These are phyloP conservation scores for Buceros bicornis DNA, from an alignment of 2,797 vertebrate species.

Conservation along the genomic window DNA sequence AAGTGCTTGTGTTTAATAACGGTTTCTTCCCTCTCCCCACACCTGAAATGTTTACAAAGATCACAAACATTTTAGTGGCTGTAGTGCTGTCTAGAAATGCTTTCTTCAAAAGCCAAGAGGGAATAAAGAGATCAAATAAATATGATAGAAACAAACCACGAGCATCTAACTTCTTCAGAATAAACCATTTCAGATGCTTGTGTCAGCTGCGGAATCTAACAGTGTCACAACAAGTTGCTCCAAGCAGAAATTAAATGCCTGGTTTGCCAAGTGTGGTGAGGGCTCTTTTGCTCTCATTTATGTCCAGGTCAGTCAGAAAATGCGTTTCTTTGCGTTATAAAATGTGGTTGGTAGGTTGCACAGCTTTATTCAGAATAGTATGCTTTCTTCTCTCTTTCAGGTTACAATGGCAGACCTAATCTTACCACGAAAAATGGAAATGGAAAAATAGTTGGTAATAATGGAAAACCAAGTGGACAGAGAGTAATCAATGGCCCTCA, in stretches of 20 bases:
- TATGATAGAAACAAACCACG: not conserved
- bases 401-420: conserved; percentile 89
- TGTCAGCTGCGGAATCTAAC: not conserved
- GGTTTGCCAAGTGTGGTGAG: not conserved
- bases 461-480: conserved; percentile 86
- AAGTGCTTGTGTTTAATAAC: not conserved
- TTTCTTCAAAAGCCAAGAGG: not conserved
- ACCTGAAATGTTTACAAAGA: not conserved
- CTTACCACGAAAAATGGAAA: conserved; percentile 80
- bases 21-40: not conserved
- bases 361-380: not conserved
- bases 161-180: not conserved
- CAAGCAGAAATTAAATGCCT: not conserved
- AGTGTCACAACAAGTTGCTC: not conserved
- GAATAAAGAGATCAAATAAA: not conserved
- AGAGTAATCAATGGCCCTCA: conserved; percentile 93
- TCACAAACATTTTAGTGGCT: not conserved
- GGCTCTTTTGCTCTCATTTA: not conserved
- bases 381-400: conserved; percentile 75
- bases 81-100: not conserved
- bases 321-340: not conserved
- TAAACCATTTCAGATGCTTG: not conserved
- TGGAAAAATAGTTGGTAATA: conserved; percentile 83
- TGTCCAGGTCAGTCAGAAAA: not conserved
- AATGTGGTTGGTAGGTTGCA: not conserved